Evolutionary conservation across 2,888 invertebrate genomes (phyloP).

Genomic region (Brenthis hecate): DNA sequence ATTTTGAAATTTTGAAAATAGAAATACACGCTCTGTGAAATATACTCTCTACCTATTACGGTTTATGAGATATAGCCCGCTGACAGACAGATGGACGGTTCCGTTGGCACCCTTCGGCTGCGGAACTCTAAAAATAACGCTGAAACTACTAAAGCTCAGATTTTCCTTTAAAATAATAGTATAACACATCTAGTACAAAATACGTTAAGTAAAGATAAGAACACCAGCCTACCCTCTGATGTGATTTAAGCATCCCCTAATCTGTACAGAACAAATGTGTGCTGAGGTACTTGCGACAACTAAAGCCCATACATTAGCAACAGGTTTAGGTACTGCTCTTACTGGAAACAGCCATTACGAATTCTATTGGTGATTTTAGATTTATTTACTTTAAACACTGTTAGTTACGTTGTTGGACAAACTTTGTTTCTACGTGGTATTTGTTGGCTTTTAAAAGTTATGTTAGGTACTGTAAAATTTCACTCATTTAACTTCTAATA

Average conservation of each 20-base stretch:
- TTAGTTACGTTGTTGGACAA: neutral
- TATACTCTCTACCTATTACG: no score
- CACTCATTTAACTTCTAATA: no score
- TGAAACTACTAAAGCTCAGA: no score
- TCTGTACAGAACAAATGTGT: conserved; percentile 1
- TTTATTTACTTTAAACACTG: conserved; percentile 1
- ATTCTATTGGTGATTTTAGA: conserved; percentile 12
- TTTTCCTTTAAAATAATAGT: neutral
- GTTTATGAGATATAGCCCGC: no score
- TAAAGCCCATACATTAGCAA: conserved; percentile 1
- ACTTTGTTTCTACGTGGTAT: neutral
- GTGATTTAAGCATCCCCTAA: conserved; percentile 1
- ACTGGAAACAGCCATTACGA: conserved; percentile 1
- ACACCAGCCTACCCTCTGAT: neutral
- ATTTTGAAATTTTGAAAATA: no score
- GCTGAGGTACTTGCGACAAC: neutral
- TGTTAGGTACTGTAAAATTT: no score
- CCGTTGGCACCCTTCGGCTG: no score
- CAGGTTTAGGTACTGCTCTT: neutral
- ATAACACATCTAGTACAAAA: neutral
- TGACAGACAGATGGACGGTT: no score
- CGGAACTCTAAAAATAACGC: no score
- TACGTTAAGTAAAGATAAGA: neutral
- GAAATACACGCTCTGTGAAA: no score
- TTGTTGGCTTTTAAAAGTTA: neutral